Evolutionary conservation across 2,888 invertebrate genomes (phyloP), one percentile per base, ranked within the genome.

Genomic region (Venustoraphidia nigricollis): DNA sequence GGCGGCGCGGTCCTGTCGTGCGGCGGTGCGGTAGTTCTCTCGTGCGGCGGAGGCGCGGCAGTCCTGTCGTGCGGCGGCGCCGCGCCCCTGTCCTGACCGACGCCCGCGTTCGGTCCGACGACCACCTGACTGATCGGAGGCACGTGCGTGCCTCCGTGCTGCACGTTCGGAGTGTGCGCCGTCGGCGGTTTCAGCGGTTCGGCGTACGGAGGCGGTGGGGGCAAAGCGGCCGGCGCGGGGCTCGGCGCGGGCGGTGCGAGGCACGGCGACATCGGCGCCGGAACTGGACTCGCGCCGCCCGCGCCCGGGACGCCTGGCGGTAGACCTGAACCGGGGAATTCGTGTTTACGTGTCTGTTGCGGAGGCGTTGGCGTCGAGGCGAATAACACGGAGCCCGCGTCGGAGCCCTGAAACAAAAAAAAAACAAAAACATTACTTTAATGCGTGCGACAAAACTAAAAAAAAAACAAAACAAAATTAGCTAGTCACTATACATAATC

Each of bases 341-440:
- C 81, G 58, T 79, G 79, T 59, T 81, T 80, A 56, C 80, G 71
- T 55, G 78, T 75, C 27, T 27, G 27, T 27, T 27, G 27, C 56
- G 73, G 72, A 60, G 79, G 68, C 64, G 83, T 78, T 66, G 79
- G 76, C 62, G 80, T 73, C 61, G 76, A 71, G 63, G 76, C 72
- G 66, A 79, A 82, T 64, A 78, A 78, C 66, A 78, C 78, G 67
- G 80, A 79, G 69, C 81, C 81, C 60, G 75, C 80, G 72, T 83
- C 83, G 68, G 84, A 83, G 67, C 83, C 81, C 81, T 82, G 69
- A 11, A 72, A 69, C 51, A 56, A 61, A 58, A 55, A 55, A 48
- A 50, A 54, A 44, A 47, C 43, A 53, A 41, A 37, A 49, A 37
- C 17, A 41, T 13, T 41, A 41, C 10, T 4, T 13, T 14, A 27